These are phyloP conservation scores for Laspeyria flexula DNA, from an alignment of 2,888 invertebrate species.

Conservation along the genomic window DNA sequence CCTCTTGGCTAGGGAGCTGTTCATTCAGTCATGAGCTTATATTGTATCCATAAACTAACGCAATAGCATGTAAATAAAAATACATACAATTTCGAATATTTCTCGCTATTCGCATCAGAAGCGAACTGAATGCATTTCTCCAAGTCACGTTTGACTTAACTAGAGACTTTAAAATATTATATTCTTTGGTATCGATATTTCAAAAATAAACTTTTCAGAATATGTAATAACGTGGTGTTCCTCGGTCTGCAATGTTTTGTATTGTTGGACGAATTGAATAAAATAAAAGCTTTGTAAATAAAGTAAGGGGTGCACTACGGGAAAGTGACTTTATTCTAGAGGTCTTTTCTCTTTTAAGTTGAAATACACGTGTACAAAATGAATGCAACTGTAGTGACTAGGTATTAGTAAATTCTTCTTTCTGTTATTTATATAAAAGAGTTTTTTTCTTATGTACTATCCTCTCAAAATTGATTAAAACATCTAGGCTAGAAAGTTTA, in stretches of 20 bases:
- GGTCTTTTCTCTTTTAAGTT: neutral
- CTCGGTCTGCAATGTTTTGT: slow-evolving; percentile 1
- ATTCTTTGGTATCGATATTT: slow-evolving; percentile 29
- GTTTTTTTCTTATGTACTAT: no score
- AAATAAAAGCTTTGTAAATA: neutral
- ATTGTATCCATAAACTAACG: no score
- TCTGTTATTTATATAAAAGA: neutral
- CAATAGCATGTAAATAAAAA: no score
- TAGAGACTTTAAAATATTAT: slow-evolving; percentile 24
- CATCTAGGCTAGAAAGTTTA: no score
- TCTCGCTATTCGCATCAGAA: no score
- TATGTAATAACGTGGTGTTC: slow-evolving; percentile 6
- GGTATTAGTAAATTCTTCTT: neutral
- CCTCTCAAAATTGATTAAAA: no score
- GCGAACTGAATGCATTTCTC: slow-evolving; percentile 19
- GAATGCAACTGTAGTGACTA: neutral
- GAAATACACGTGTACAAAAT: neutral
- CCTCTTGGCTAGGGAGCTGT: no score
- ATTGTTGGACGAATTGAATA: slow-evolving; percentile 5
- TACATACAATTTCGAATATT: no score
- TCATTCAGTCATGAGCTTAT: no score
- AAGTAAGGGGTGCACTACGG: neutral
- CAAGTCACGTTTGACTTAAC: no score
- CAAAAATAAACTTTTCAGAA: slow-evolving; percentile 10
- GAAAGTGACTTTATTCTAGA: neutral